Base-by-base conservation (phyloP, 2,888 invertebrate species). In the Dolichopus griseipennis region DNA sequence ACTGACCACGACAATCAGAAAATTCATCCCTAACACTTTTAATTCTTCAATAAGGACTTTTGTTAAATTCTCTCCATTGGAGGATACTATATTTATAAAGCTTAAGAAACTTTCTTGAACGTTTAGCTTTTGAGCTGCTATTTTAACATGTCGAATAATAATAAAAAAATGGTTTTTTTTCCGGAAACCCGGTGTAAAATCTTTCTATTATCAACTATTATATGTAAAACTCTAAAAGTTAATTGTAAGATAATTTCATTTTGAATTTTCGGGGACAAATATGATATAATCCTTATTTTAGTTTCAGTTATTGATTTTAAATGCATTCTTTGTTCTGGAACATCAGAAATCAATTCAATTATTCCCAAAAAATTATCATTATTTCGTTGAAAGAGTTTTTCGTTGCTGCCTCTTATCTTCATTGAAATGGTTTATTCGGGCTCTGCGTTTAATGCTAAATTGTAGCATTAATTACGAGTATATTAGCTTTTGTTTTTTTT, bases 361-460 rank as follows among this genome's bases (percentile, higher is more conserved):
- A 66, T 61, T 61, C 66, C 66, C 61, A 66, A 66, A 66, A 66
- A 66, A 61, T 66, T 61, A 65, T 27, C 63, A 63, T 63, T 63
- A 63, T 63, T 63, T 27, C 27, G 63, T 63, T 63, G 27, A 63
- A 63, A 65, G 27, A 66, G 33, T 61, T 66, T 66, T 61, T 34
- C 61, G 61, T 66, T 66, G 61, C 33, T 61, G 37, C 33, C n/a
- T 66, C 61, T 61, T n/a, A n/a, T n/a, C n/a, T n/a, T n/a, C n/a
- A n/a, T n/a, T n/a, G n/a, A n/a, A n/a, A n/a, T n/a, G 62, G 22
- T 62, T 22, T 62, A 62, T 62, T 62, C 62, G 21, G 20, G 62
- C 22, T 62, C 62, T 62, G n/a, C 62, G 62, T 62, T 62, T 62
- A 62, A 62, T 62, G 62, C 22, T 62, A 62, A 62, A 62, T 62